Evolutionary conservation across 2,888 invertebrate genomes (phyloP), one percentile per base, ranked within the genome.

Genomic region (Cactoblastis cactorum): DNA sequence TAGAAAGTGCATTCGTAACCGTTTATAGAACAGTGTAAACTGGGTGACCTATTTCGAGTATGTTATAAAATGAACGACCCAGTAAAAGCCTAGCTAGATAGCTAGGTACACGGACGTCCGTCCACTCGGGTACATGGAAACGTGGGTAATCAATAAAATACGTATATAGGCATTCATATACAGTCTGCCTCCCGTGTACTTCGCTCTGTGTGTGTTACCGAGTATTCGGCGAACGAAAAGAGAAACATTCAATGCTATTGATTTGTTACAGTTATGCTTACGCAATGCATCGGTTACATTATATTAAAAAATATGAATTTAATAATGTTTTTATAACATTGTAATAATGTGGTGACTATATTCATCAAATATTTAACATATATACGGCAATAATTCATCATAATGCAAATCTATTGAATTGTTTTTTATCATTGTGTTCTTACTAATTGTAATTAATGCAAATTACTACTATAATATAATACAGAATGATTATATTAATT

Each of bases 81-180:
- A 49, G 53, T 50, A 53, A 56, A 50, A 57, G 55, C 59, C 57
- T 61, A 58, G 58, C 57, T 61, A 58, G 57, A 56, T 67, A 67
- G 59, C 62, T 72, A 70, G 59, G 63, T 66, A 70, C 51, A 52
- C 53, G 58, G 58, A 55, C 54, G 56, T 54, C 65, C 71, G 69
- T 69, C 67, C 74, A 67, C 61, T 66, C 58, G 62, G 39, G 69
- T 65, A 71, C 52, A 53, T 52, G 61, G 62, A 64, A 65, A 62
- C 70, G 65, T 62, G 67, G 63, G 73, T 62, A 76, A 77, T 77
- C 77, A 70, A 77, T 77, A 77, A 71, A 71, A 60, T 65, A 69
- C 66, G 63, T 69, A 74, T 57, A 66, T 69, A 68, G 57, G 56
- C 54, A 49, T 53, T 52, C 55, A 62, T 59, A 61, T 67, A 64